These are phyloP conservation scores for roundworm (Caenorhabditis elegans) DNA, from an alignment of 1,140 invertebrate genomes.

Conservation along the genomic window DNA sequence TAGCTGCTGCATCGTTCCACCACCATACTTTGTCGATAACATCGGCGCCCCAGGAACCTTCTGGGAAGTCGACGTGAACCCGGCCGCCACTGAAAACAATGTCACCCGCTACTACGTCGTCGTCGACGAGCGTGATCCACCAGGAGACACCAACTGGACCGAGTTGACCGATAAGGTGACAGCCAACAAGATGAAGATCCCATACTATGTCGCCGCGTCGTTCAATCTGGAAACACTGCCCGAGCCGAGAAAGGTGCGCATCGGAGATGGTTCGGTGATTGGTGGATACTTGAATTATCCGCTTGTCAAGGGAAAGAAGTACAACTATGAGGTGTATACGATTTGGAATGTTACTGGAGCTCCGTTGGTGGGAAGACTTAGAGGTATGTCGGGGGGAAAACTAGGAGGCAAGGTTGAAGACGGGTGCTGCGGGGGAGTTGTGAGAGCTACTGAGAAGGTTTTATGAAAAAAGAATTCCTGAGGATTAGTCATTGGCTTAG, in stretches of 20 bases:
- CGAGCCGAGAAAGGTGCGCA: conserved; percentile 47
- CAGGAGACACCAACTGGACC: conserved; percentile 66
- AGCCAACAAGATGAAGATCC: conserved; percentile 58
- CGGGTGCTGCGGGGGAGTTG: too few relatives aligned
- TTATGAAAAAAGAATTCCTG: too few relatives aligned
- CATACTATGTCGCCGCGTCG: conserved; percentile 65
- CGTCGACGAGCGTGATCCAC: conserved; percentile 64
- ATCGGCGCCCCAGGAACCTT: conserved; percentile 58
- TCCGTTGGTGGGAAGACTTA: conserved; percentile 57
- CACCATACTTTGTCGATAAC: conserved; percentile 63
- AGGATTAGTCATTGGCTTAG: too few relatives aligned
- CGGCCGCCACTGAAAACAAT: conserved; percentile 63
- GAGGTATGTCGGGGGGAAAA: conserved; percentile 53
- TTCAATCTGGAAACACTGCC: conserved; percentile 59
- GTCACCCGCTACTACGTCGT: conserved; percentile 65
- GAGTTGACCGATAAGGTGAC: conserved; percentile 65
- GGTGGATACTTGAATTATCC: conserved; percentile 66
- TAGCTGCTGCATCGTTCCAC: conserved; percentile 64
- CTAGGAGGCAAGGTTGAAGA: not conserved
- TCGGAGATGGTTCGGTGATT: conserved; percentile 63
- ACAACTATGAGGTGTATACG: conserved; percentile 66
- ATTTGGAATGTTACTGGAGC: conserved; percentile 59
- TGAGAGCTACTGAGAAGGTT: too few relatives aligned
- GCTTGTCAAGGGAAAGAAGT: conserved; percentile 63
- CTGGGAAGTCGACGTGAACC: conserved; percentile 62